Conservation (phyloP, 2,797 vertebrate species). For the Megaceryle alcyon region DNA sequence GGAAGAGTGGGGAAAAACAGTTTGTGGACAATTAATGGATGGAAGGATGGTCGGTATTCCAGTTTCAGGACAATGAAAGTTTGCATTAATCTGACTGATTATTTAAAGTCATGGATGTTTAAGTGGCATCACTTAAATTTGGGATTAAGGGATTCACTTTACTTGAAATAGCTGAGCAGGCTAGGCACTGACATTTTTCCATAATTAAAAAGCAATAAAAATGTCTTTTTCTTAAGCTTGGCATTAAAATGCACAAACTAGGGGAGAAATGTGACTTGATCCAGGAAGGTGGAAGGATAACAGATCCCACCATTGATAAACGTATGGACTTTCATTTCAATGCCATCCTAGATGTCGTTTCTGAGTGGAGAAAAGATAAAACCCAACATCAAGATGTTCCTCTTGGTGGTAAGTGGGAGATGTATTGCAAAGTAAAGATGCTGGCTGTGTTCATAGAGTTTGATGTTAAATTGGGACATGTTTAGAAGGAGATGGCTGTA, state of each 20-base stretch:
- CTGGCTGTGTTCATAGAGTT: neutral
- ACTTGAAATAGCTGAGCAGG: neutral
- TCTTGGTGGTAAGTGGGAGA: constrained; percentile 87
- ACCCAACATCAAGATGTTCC: constrained; percentile 91
- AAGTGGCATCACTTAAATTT: neutral
- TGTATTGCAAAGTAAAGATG: neutral
- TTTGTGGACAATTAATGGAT: neutral
- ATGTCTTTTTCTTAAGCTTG: constrained; percentile 86
- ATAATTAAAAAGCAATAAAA: constrained; percentile 53
- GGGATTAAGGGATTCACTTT: neutral
- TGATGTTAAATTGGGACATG: neutral
- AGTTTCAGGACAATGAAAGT: neutral
- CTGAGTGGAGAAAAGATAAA: constrained; percentile 98
- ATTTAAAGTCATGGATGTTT: neutral
- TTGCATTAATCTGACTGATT: neutral
- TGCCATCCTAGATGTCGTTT: constrained; percentile 95
- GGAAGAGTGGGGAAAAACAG: neutral
- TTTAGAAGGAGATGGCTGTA: neutral
- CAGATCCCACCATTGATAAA: constrained; percentile 95
- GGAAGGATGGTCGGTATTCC: neutral
- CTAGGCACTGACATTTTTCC: neutral
- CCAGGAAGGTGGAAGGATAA: constrained; percentile 92
- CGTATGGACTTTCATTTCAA: constrained; percentile 99
- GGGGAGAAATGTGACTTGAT: constrained; percentile 95
- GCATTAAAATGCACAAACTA: constrained; percentile 93